Evolutionary conservation across 1,140 invertebrate genomes (phyloP).

Genomic region (Schmidtea mediterranea): DNA sequence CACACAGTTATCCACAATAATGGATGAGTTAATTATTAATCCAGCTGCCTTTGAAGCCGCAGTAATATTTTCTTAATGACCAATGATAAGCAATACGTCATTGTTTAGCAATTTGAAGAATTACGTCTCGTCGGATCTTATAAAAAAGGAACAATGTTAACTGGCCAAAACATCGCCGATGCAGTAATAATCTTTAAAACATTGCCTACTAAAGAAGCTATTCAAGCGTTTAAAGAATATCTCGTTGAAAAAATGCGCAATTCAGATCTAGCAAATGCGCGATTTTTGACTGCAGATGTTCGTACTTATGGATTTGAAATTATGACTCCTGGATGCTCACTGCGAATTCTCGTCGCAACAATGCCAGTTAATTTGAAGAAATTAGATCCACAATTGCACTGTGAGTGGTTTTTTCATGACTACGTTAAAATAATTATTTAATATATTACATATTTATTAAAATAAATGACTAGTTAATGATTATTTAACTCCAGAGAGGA

Average conservation of each 20-base stretch:
- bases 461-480: too few relatives aligned
- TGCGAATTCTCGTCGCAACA: conserved; percentile 64
- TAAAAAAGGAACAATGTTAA: conserved; percentile 88
- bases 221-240: not conserved
- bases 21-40: conserved; percentile 69
- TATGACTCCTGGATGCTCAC: conserved; percentile 38
- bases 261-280: not conserved
- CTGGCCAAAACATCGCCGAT: conserved; percentile 72
- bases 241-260: too few relatives aligned
- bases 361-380: conserved; percentile 69
- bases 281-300: not conserved
- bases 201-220: conserved; percentile 45
- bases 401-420: conserved; percentile 16
- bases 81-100: conserved; percentile 73
- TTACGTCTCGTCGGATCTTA: conserved; percentile 80
- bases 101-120: conserved; percentile 64
- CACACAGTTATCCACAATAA: conserved; percentile 61
- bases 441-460: too few relatives aligned
- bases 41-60: conserved; percentile 75
- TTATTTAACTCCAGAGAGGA: too few relatives aligned
- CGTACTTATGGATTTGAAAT: conserved; percentile 4
- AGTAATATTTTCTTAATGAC: conserved; percentile 44
- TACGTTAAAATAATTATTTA: too few relatives aligned
- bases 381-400: conserved; percentile 61
- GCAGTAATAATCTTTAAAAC: conserved; percentile 94